phyloP scores from a whole-genome alignment of 2,113 vertebrate species.

The Gavialis gangeticus region DNA sequence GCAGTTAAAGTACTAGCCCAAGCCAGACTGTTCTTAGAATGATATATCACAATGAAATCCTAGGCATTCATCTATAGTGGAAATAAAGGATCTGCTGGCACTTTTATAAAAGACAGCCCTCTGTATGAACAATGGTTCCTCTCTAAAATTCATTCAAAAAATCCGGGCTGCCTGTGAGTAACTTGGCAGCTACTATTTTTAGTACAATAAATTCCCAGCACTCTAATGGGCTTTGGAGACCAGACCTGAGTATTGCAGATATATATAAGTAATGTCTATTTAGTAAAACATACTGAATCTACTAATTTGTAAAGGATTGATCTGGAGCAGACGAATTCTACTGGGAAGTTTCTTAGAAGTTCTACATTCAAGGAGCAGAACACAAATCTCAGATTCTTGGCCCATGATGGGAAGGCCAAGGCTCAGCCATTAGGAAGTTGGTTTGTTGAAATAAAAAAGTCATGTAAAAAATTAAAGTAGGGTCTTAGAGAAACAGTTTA shows the following conservation, averaged over 20 bases:
- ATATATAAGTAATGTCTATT: too few species aligned
- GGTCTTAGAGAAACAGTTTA: too few species aligned
- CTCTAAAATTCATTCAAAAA: not conserved
- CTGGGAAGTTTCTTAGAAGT: not conserved
- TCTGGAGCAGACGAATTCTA: not conserved
- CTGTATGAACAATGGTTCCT: not conserved
- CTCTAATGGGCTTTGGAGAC: not conserved
- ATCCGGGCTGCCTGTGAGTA: not conserved
- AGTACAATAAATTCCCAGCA: not conserved
- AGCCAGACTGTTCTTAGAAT: not conserved
- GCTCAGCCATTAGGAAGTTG: not conserved
- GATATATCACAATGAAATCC: not conserved
- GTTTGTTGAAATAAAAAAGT: not conserved
- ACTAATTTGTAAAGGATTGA: not conserved
- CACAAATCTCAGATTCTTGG: not conserved
- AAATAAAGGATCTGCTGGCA: not conserved
- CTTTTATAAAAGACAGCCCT: not conserved
- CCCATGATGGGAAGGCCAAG: not conserved
- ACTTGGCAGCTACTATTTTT: fast-evolving
- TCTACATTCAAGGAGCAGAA: too few species aligned
- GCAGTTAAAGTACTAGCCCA: not conserved
- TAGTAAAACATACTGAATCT: not conserved
- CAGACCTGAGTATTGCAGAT: too few species aligned
- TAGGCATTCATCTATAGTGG: not conserved
- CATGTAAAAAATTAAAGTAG: too few species aligned